A percentile compares a stretch with the other conserved stretches of the same genome.
Evolutionary conservation across 1,140 invertebrate genomes (phyloP).

Genomic region (Melitaea cinxia): DNA sequence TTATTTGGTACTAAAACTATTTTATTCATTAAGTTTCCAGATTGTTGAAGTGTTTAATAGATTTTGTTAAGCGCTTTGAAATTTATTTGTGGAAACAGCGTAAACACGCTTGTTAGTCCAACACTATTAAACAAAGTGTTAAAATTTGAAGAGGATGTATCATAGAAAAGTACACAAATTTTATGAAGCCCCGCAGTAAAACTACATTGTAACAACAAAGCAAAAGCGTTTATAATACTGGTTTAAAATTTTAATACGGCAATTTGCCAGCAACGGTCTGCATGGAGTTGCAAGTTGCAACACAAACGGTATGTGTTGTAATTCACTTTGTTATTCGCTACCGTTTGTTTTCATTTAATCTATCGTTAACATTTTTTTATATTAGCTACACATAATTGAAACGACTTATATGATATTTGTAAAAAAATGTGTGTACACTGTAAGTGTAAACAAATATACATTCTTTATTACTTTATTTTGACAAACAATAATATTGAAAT

Average conservation of each 20-base stretch:
- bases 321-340: conserved; percentile 43
- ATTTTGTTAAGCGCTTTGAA: neutral
- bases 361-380: conserved; percentile 23
- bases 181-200: conserved; percentile 25
- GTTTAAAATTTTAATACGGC: conserved; percentile 69
- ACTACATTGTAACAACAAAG: conserved; percentile 39
- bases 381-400: neutral
- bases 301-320: conserved; percentile 45
- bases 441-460: too few species aligned
- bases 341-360: conserved; percentile 35
- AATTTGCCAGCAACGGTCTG: conserved; percentile 48
- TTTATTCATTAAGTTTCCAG: neutral
- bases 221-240: conserved; percentile 59
- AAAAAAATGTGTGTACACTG: too few species aligned
- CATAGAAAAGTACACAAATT: conserved; percentile 30
- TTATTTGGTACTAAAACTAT: neutral
- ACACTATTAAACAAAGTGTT: conserved; percentile 18
- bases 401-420: neutral
- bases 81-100: conserved; percentile 9
- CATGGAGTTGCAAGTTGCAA: conserved; percentile 29
- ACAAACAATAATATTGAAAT: too few species aligned
- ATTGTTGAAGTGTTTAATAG: neutral
- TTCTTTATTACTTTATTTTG: too few species aligned
- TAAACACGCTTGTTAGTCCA: neutral
- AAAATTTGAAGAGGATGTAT: conserved; percentile 21